Evolutionary conservation across 1,140 invertebrate genomes (phyloP).

Genomic region (Drosophila eugracilis): DNA sequence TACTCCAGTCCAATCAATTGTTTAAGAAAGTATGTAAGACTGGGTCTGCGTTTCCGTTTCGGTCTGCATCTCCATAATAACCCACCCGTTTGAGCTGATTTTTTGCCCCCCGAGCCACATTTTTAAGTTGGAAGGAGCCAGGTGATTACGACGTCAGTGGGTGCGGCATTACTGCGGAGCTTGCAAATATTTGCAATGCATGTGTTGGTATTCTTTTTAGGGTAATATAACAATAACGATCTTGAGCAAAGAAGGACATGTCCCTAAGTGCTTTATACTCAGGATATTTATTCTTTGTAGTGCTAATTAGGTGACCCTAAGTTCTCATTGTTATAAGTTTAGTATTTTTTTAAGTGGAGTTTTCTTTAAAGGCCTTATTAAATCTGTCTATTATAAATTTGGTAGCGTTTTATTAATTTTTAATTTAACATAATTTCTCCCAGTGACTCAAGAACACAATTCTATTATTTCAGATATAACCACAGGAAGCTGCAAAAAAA

Average conservation of each 20-base stretch:
- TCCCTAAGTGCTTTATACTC: neutral
- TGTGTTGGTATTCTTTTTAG: constrained; percentile 10
- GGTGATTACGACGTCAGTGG: constrained; percentile 37
- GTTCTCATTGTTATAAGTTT: no score
- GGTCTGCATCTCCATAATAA: constrained; percentile 15
- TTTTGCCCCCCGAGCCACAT: constrained; percentile 32
- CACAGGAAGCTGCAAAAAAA: constrained; percentile 70
- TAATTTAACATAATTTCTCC: no score
- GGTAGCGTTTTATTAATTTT: no score
- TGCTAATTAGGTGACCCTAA: no score
- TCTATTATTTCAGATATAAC: constrained; percentile 56
- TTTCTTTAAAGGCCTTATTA: no score
- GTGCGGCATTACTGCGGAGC: constrained; percentile 38
- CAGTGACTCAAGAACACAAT: neutral
- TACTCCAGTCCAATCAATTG: constrained; percentile 9
- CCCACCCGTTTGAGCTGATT: constrained; percentile 41
- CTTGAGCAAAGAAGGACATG: constrained; percentile 10
- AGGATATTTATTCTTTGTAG: neutral
- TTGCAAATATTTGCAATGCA: constrained; percentile 18
- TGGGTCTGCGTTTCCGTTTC: constrained; percentile 12
- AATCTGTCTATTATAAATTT: neutral
- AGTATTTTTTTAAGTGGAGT: no score
- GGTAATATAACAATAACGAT: constrained; percentile 16
- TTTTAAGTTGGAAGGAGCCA: constrained; percentile 42
- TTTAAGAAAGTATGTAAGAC: constrained; percentile 8